Conservation (phyloP, 2,113 vertebrate genomes). For the Camarhynchus parvulus region DNA sequence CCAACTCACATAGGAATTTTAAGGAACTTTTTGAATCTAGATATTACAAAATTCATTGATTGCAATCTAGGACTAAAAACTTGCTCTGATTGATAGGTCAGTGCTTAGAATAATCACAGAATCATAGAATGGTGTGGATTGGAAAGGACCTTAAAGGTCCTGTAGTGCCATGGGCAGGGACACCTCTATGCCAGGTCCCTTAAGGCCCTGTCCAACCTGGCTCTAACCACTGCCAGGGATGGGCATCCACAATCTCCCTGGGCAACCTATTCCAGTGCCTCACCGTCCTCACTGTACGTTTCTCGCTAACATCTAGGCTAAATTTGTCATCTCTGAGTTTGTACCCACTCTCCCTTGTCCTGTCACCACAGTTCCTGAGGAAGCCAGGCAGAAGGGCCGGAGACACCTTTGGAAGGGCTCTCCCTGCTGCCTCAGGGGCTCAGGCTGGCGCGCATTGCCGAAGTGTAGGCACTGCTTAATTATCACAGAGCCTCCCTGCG, state of each 20-base stretch:
- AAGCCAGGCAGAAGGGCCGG: not conserved
- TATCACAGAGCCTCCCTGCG: not conserved
- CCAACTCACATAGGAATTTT: not conserved
- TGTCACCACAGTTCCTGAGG: accelerated
- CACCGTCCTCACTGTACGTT: not conserved
- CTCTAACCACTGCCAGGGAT: not conserved
- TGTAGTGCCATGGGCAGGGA: not conserved
- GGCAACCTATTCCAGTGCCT: not conserved
- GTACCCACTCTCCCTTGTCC: not conserved
- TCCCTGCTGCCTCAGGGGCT: not conserved
- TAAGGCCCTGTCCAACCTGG: accelerated
- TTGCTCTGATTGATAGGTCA: not conserved
- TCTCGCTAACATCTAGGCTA: not conserved
- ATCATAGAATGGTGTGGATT: not conserved
- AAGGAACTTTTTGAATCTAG: not conserved
- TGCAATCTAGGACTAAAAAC: not conserved
- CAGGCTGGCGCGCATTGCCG: accelerated
- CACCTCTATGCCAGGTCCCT: not conserved
- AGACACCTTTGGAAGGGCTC: no score
- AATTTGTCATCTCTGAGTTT: not conserved
- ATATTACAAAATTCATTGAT: not conserved
- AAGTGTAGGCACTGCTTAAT: no score
- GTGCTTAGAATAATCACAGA: not conserved
- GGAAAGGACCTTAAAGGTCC: not conserved
- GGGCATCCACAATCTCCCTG: not conserved